Conservation (phyloP, 2,113 vertebrate species). For the Chionodraco myersi region DNA sequence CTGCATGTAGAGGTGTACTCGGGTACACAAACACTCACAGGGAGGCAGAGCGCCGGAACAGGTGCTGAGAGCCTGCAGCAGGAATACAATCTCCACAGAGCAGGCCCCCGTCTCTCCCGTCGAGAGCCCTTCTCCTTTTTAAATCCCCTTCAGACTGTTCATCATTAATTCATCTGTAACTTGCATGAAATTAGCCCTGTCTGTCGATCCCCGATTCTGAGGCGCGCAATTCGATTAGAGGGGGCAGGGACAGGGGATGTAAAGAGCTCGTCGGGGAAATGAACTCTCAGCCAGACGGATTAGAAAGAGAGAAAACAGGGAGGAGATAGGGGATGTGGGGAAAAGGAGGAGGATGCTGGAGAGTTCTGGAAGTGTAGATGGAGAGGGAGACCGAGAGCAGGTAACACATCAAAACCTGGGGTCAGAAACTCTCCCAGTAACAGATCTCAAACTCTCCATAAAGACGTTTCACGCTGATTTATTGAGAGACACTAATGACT, state of each 20-base stretch:
- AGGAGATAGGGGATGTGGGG: slow-evolving; percentile 15
- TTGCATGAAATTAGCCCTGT: slow-evolving; percentile 81
- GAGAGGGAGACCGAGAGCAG: slow-evolving; percentile 17
- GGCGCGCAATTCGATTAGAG: slow-evolving; percentile 72
- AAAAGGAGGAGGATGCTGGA: slow-evolving; percentile 15
- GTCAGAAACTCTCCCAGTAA: slow-evolving; percentile 12
- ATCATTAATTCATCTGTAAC: slow-evolving; percentile 82
- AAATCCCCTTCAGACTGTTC: slow-evolving; percentile 76
- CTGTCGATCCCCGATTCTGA: slow-evolving; percentile 63
- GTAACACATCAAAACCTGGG: slow-evolving; percentile 20
- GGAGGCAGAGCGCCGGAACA: slow-evolving; percentile 61
- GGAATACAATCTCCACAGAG: no score
- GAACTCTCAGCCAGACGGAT: slow-evolving; percentile 51
- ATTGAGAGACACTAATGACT: slow-evolving; percentile 57
- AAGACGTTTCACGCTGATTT: slow-evolving; percentile 45
- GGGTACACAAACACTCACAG: slow-evolving; percentile 29
- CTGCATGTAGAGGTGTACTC: slow-evolving; percentile 24
- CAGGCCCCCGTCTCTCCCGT: no score
- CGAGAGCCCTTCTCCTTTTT: slow-evolving; percentile 65
- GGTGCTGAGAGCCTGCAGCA: slow-evolving; percentile 78
- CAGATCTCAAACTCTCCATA: slow-evolving; percentile 33
- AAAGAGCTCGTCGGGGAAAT: slow-evolving; percentile 55
- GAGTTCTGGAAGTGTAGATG: slow-evolving; percentile 39
- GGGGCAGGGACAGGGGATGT: slow-evolving; percentile 60
- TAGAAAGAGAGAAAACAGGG: slow-evolving; percentile 32